These are phyloP conservation scores for Dunckerocampus dactyliophorus DNA, from an alignment of 2,113 vertebrate species.

Conservation along the genomic window DNA sequence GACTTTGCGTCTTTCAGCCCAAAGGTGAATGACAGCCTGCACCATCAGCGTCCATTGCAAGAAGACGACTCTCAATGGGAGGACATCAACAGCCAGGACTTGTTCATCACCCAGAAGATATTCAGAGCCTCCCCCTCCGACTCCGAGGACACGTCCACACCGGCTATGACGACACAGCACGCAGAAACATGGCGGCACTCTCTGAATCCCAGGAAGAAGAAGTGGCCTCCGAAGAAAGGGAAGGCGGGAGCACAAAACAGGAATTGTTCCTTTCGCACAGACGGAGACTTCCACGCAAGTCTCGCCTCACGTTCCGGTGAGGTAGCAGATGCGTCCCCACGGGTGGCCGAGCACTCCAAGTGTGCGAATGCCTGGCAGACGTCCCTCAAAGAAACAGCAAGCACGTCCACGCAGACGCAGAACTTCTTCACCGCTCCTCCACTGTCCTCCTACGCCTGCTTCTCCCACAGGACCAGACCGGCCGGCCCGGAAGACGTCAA, in stretches of 20 bases:
- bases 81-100: conserved; percentile 71
- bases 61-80: conserved; percentile 49
- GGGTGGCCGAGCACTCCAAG: background rate
- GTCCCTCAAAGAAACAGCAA: background rate
- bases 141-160: conserved; percentile 38
- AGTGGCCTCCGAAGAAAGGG: background rate
- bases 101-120: conserved; percentile 76
- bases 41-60: background rate
- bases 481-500: background rate
- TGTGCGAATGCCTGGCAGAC: no score
- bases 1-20: background rate
- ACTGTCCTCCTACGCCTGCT: conserved; percentile 47
- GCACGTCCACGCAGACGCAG: conserved; percentile 36
- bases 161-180: background rate
- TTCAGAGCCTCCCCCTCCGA: conserved; percentile 46
- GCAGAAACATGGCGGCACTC: background rate
- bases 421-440: conserved; percentile 59
- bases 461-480: conserved; percentile 28
- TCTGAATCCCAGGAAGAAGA: background rate
- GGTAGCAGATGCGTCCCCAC: background rate
- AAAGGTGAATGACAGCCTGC: background rate
- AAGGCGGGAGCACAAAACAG: background rate
- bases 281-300: background rate
- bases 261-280: background rate
- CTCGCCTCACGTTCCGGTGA: background rate